A percentile compares a stretch with the other conserved stretches of the same genome.
phyloP scores from a whole-genome alignment of 2,113 vertebrate species.

The Camelus bactrianus region DNA sequence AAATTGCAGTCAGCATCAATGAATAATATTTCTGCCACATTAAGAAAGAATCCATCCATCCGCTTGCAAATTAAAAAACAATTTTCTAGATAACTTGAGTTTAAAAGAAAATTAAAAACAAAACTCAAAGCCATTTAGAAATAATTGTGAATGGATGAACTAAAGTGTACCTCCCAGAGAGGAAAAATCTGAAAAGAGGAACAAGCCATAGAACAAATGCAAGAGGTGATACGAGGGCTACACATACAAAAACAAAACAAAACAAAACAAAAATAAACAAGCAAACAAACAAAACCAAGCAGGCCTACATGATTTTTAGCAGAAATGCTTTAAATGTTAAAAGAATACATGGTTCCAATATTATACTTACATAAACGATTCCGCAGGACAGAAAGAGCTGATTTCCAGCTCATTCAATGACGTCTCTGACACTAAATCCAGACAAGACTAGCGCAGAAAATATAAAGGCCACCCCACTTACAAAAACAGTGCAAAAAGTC shows the following conservation, averaged over 20 bases:
- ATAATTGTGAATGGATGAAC: background rate
- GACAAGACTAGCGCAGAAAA: background rate
- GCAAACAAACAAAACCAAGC: background rate
- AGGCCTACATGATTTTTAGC: too few relatives aligned
- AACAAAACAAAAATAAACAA: too few relatives aligned
- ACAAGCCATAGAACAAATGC: background rate
- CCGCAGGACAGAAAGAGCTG: background rate
- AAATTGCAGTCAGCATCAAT: rapidly evolving
- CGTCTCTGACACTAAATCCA: background rate
- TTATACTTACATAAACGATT: rapidly evolving
- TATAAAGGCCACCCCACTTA: background rate
- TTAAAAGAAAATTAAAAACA: slow-evolving; percentile 47
- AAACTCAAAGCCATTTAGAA: background rate
- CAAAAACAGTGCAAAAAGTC: rapidly evolving
- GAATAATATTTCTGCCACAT: background rate
- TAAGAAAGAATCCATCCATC: background rate
- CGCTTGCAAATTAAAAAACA: background rate
- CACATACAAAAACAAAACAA: rapidly evolving
- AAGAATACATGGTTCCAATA: rapidly evolving
- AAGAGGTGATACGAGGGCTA: too few relatives aligned
- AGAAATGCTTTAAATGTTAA: rapidly evolving
- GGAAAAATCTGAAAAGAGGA: background rate
- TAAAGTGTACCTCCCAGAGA: background rate
- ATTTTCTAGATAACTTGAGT: background rate
- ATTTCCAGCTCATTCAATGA: background rate